Evolutionary conservation across 2,888 invertebrate species (phyloP).

Genomic region (Lithophane ornitopus): DNA sequence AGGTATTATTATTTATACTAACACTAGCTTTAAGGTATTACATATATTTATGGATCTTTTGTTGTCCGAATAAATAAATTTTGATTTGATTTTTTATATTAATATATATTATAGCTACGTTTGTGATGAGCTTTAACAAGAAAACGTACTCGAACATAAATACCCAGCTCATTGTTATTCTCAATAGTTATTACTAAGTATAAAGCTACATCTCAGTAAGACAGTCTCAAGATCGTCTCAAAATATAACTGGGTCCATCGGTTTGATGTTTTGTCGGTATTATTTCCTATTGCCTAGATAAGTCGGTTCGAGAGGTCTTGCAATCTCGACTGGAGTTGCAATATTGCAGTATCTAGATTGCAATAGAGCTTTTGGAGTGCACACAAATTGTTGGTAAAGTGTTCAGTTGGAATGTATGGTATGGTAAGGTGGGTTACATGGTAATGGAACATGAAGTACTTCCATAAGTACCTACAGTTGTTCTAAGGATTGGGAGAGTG

Average conservation of each 20-base stretch:
- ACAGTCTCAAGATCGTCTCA: slow-evolving; percentile 74
- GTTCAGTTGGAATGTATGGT: neutral
- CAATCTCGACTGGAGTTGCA: slow-evolving; percentile 77
- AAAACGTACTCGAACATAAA: neutral
- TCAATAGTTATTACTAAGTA: slow-evolving; percentile 20
- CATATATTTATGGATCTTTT: too few species aligned
- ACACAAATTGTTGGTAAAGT: slow-evolving; percentile 38
- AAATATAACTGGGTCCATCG: slow-evolving; percentile 46
- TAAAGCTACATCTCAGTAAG: slow-evolving; percentile 20
- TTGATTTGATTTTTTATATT: too few species aligned
- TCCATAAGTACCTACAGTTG: too few species aligned
- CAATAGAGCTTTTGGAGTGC: slow-evolving; percentile 63
- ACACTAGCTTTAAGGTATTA: too few species aligned
- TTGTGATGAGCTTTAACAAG: neutral
- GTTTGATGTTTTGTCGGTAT: slow-evolving; percentile 76
- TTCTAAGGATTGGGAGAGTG: neutral
- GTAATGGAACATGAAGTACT: neutral
- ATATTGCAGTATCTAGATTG: slow-evolving; percentile 75
- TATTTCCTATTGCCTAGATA: slow-evolving; percentile 83
- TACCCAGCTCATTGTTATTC: slow-evolving; percentile 20
- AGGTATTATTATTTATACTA: too few species aligned
- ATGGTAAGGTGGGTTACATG: neutral
- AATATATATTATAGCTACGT: too few species aligned
- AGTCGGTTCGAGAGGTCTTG: slow-evolving; percentile 78
- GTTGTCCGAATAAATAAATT: too few species aligned